Base-by-base conservation (phyloP, 2,113 vertebrate genomes). In the Otolemur garnettii region DNA sequence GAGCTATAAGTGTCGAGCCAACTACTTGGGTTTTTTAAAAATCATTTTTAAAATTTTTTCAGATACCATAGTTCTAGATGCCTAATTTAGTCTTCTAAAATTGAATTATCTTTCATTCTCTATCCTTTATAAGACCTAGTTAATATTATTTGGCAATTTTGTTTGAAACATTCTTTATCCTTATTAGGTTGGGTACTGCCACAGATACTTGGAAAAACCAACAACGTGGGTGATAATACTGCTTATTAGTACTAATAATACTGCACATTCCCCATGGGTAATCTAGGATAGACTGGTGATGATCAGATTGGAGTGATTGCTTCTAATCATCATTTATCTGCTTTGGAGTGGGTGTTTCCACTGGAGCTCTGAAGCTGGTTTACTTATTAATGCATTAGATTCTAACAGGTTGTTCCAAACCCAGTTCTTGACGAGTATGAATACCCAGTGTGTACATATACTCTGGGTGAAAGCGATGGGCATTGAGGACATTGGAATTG, bases 1-100 rank as follows among this genome's bases (percentile, higher is more conserved):
- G 45, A 50, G 45, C 7, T 50, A 50, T 50, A 7, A 7, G 45
- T 50, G 45, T 7, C 8, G 8, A 50, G 45, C 45, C 45, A 50
- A 50, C 45, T 10, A 50, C 45, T 50, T 50, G 45, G 45, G 45
- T 50, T 50, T 50, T 50, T 50, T 50, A 9, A 9, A 50, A 60
- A 12, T 77, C 59, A 64, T 30, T 68, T 7, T 75, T 57, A 33
- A 50, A 82, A 5, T 60, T 62, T 74, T 38, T 62, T 59, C 1
- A 60, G 50, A 55, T 85, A n/a, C 80, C 59, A 85, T 74, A n/a
- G 8, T 28, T 38, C 30, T 85, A 53, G 21, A 55, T 77, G 38
- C 42, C 68, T 87, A 64, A 69, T 77, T 81, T 69, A 69, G 38
- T 77, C 33, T 89, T 87, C 33, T 86, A 82, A 90, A 93, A 18